Conservation (phyloP, 2,113 vertebrate genomes). For the Larimichthys polyactis region DNA sequence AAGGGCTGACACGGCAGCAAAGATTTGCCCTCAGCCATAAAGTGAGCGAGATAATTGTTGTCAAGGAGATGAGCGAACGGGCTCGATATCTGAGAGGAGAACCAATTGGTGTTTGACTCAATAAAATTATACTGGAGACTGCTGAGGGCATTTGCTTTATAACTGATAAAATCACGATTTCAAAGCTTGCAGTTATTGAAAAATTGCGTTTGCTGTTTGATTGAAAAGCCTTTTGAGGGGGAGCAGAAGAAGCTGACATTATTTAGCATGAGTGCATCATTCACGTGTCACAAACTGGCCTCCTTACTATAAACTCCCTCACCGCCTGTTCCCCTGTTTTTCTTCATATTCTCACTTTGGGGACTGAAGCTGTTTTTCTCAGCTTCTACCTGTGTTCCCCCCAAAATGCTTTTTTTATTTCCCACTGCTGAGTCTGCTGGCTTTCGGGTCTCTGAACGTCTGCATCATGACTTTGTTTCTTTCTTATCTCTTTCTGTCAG, state of each 20-base stretch:
- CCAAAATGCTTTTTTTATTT: constrained; percentile 38
- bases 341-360: constrained; percentile 25
- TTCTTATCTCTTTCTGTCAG: constrained; percentile 76
- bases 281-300: constrained; percentile 32
- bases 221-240: constrained; percentile 25
- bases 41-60: constrained; percentile 67
- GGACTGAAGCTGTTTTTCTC: constrained; percentile 32
- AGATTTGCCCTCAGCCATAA: constrained; percentile 48
- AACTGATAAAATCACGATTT: constrained; percentile 47
- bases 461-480: constrained; percentile 76
- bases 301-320: constrained; percentile 4
- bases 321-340: not conserved
- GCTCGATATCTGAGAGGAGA: constrained; percentile 50
- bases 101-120: constrained; percentile 46
- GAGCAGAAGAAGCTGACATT: constrained; percentile 25
- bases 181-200: constrained; percentile 10
- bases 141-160: constrained; percentile 43
- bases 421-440: constrained; percentile 65
- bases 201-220: too few species aligned
- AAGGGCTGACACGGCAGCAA: constrained; percentile 58
- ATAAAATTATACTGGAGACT: constrained; percentile 32
- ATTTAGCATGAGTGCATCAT: constrained; percentile 20
- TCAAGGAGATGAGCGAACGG: constrained; percentile 53
- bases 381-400: constrained; percentile 52
- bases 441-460: constrained; percentile 54